These are phyloP conservation scores for Oreohelix idahoensis DNA, from an alignment of 1,140 invertebrate species.

Conservation along the genomic window DNA sequence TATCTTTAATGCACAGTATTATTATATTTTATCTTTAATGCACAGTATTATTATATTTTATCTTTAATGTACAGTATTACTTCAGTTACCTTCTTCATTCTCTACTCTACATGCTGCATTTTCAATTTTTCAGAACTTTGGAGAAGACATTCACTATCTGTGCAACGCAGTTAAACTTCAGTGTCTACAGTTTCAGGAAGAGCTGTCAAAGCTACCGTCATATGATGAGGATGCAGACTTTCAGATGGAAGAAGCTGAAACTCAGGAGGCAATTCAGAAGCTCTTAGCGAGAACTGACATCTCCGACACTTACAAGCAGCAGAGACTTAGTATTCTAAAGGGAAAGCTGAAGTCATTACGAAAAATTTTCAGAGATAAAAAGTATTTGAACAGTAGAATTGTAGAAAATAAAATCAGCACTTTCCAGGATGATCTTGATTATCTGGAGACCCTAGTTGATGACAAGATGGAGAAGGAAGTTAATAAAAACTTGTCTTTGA, in stretches of 20 bases:
- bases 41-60: no score
- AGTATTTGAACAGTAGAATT: neutral
- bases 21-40: no score
- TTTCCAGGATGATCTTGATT: neutral
- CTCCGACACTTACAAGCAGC: neutral
- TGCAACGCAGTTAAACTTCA: neutral
- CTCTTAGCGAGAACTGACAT: neutral
- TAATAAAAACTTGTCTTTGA: neutral
- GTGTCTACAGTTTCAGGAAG: neutral
- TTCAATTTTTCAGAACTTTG: constrained; percentile 3
- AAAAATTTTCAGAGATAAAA: neutral
- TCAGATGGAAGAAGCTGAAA: neutral
- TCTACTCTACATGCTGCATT: neutral
- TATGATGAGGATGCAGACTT: constrained; percentile 7
- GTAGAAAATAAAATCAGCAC: constrained; percentile 1
- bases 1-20: no score
- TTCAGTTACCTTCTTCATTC: no score
- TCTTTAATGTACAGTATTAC: no score
- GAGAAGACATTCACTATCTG: neutral
- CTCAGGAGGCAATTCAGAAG: neutral
- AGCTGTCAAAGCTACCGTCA: neutral
- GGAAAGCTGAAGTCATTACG: neutral
- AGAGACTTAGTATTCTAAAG: neutral
- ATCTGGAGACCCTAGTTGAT: neutral
- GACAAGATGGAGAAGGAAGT: neutral